Evolutionary conservation across 2,797 vertebrate species (phyloP).

Genomic region (Phyllotis vaccarum): DNA sequence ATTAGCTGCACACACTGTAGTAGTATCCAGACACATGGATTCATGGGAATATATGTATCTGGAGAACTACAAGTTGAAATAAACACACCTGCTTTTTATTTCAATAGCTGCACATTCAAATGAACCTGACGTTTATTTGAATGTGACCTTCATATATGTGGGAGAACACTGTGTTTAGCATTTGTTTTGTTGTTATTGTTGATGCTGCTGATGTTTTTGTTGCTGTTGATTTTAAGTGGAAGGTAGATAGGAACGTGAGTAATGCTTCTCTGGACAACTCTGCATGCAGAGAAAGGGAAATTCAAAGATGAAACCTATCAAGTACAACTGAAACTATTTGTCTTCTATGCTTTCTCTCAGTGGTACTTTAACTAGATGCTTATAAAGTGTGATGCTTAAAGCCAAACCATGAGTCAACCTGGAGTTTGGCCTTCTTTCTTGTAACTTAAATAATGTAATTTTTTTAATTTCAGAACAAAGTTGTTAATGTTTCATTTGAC

Average conservation of each 20-base stretch:
- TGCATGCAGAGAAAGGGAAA: slow-evolving; percentile 83
- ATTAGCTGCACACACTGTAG: slow-evolving; percentile 72
- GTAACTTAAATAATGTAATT: slow-evolving; percentile 43
- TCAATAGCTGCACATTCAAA: slow-evolving; percentile 87
- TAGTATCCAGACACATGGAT: slow-evolving; percentile 80
- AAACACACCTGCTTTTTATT: slow-evolving; percentile 86
- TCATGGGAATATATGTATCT: slow-evolving; percentile 78
- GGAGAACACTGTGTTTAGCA: slow-evolving; percentile 76
- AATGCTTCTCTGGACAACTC: slow-evolving; percentile 83
- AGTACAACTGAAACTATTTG: slow-evolving; percentile 44
- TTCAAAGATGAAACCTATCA: slow-evolving; percentile 78
- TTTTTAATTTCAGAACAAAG: slow-evolving; percentile 52
- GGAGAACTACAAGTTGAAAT: slow-evolving; percentile 85
- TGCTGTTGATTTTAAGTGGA: slow-evolving; percentile 78
- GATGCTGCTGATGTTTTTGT: slow-evolving; percentile 76
- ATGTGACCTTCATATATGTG: slow-evolving; percentile 82
- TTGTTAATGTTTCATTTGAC: slow-evolving; percentile 51
- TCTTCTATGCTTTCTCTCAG: neutral
- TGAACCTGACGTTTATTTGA: slow-evolving; percentile 86
- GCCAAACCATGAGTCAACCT: neutral
- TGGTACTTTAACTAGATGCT: slow-evolving; percentile 20
- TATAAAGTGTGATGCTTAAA: neutral
- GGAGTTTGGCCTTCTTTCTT: neutral
- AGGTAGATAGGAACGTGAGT: slow-evolving; percentile 73
- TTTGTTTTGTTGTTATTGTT: slow-evolving; percentile 56